Evolutionary conservation across 2,888 invertebrate genomes (phyloP), one percentile per base, ranked within the genome.

Genomic region (Halocaridina rubra): DNA sequence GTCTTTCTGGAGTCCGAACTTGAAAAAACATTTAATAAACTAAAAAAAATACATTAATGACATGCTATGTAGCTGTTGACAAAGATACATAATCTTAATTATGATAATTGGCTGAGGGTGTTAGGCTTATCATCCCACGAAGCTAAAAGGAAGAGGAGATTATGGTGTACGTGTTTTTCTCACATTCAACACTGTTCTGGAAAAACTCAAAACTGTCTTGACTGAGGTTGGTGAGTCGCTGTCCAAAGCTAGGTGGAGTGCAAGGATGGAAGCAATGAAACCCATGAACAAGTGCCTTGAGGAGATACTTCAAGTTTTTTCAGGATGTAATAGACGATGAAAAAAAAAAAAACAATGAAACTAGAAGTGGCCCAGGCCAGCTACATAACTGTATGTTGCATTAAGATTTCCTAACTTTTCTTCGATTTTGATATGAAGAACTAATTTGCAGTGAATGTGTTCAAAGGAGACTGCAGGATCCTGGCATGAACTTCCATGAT

Each of bases 191-290:
- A 67, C 64, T 30, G 32, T 24, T 61, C n/a, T 22, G 64, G 33
- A 27, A 67, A 67, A 69, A 78, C 5, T 8, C 10, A 8, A 30
- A 69, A 79, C 2, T 13, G 7, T 13, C 32, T 22, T 67, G 0
- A 19, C 32, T 39, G 7, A 19, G 39, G 39, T 67, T 61, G 64
- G 32, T 78, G 67, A n/a, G 30, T 4, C 33, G 7, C 8, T 27
- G 75, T 13, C 53, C 53, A 27, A 75, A 75, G 53, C 46, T 4
- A 1, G 64, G 13, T 75, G 75, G 75, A 75, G 53, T 75, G 53
- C 46, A 75, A 78, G 27, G 32, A 61, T 64, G 64, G 78, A 61
- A 78, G 27, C 78, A 71, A 33, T 77, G 77, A 57, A 77, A 19
- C 1, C 59, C 61, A 22, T 77, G 29, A 77, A 59, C 29, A 77